These are phyloP conservation scores for Jordanella pulchra DNA, from an alignment of 2,797 vertebrate genomes.

Conservation along the genomic window DNA sequence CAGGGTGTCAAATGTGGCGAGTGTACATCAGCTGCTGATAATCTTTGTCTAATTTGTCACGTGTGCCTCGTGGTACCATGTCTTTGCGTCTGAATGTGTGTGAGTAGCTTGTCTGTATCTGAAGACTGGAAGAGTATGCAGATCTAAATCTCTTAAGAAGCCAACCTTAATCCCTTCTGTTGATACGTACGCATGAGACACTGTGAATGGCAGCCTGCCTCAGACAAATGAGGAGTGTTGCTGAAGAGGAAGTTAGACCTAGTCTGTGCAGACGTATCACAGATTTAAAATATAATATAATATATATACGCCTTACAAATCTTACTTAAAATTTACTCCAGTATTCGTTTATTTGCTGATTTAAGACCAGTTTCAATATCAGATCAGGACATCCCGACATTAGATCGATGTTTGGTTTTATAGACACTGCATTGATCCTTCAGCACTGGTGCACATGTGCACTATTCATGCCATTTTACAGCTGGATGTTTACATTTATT, in stretches of 20 bases:
- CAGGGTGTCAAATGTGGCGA: constrained; percentile 15
- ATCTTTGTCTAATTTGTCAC: constrained; percentile 20
- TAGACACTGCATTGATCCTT: background rate
- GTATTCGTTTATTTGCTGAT: too few relatives aligned
- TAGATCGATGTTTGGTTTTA: too few relatives aligned
- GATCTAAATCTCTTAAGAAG: constrained; percentile 73
- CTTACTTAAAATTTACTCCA: too few relatives aligned
- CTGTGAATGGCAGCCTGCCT: constrained; percentile 63
- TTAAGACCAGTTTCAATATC: too few relatives aligned
- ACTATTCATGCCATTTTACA: too few relatives aligned
- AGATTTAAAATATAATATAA: too few relatives aligned
- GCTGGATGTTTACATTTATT: too few relatives aligned
- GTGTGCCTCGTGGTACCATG: constrained; percentile 23
- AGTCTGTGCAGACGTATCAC: constrained; percentile 44
- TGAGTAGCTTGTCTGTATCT: constrained; percentile 58
- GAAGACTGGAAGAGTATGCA: constrained; percentile 68
- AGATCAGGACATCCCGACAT: too few relatives aligned
- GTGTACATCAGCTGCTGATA: constrained; percentile 8
- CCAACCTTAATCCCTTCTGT: constrained; percentile 71
- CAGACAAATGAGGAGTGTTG: constrained; percentile 65
- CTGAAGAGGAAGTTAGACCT: constrained; percentile 60
- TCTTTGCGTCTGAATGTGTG: constrained; percentile 27
- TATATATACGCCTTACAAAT: too few relatives aligned
- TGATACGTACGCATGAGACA: constrained; percentile 69
- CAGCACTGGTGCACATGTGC: too few relatives aligned